Evolutionary conservation across 2,113 vertebrate species (phyloP).

Genomic region (Rhea americana): DNA sequence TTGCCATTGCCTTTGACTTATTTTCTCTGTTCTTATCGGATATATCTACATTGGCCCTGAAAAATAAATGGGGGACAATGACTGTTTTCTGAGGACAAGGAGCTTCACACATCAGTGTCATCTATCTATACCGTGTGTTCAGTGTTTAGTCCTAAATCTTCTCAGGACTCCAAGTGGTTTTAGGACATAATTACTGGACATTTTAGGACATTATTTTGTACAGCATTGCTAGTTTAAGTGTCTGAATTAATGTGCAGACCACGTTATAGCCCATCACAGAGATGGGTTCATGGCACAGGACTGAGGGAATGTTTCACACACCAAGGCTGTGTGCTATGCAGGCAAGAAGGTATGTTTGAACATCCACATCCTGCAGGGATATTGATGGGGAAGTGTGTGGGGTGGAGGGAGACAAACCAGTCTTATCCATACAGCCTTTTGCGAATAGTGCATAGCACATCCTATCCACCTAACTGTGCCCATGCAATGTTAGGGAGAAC

Average conservation of each 20-base stretch:
- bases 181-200: background rate
- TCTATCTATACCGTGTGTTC: background rate
- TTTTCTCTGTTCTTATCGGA: background rate
- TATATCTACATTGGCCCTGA: background rate
- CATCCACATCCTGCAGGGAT: background rate
- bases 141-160: background rate
- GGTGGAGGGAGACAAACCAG: background rate
- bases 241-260: background rate
- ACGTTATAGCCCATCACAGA: background rate
- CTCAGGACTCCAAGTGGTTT: background rate
- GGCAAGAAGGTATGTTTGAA: background rate
- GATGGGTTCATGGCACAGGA: background rate
- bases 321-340: background rate
- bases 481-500: background rate
- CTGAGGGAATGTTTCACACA: background rate
- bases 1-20: background rate
- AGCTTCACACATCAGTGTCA: accelerated
- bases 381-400: background rate
- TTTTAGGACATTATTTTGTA: background rate
- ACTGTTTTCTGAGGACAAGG: background rate
- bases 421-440: background rate
- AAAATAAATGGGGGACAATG: background rate
- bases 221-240: background rate
- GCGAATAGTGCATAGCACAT: background rate
- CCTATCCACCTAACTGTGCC: background rate